Evolutionary conservation across 2,888 invertebrate species (phyloP).

Genomic region (Limulus polyphemus): DNA sequence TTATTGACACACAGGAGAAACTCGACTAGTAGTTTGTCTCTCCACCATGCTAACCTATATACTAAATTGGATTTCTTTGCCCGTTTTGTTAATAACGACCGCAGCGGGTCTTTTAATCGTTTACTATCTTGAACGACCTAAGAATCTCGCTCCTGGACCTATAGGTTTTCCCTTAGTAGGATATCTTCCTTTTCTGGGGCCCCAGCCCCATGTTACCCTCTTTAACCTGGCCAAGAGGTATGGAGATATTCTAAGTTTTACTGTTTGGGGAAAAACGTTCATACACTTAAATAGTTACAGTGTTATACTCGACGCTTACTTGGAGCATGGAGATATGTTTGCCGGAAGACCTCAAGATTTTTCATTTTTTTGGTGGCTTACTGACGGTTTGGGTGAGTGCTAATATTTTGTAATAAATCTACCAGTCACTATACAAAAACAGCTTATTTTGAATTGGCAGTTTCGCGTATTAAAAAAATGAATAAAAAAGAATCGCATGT

Average conservation of each 20-base stretch:
- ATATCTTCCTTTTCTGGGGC: not conserved
- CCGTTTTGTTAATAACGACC: too few relatives aligned
- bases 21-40: too few relatives aligned
- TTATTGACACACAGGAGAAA: too few relatives aligned
- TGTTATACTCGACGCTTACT: not conserved
- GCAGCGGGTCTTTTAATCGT: too few relatives aligned
- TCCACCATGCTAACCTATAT: too few relatives aligned
- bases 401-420: not conserved
- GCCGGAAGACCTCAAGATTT: not conserved
- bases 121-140: too few relatives aligned
- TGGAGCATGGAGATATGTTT: not conserved
- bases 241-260: not conserved
- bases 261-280: not conserved
- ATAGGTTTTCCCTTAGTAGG: not conserved
- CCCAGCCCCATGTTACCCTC: not conserved
- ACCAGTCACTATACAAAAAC: too few relatives aligned
- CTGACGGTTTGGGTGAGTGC: not conserved
- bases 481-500: too few relatives aligned
- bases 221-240: not conserved
- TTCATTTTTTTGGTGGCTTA: constrained; percentile 1
- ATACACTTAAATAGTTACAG: not conserved
- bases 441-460: too few relatives aligned
- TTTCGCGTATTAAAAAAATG: too few relatives aligned
- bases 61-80: too few relatives aligned
- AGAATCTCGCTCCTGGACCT: not conserved